Conservation (phyloP, 2,888 invertebrate species). For the Eupithecia insigniata region DNA sequence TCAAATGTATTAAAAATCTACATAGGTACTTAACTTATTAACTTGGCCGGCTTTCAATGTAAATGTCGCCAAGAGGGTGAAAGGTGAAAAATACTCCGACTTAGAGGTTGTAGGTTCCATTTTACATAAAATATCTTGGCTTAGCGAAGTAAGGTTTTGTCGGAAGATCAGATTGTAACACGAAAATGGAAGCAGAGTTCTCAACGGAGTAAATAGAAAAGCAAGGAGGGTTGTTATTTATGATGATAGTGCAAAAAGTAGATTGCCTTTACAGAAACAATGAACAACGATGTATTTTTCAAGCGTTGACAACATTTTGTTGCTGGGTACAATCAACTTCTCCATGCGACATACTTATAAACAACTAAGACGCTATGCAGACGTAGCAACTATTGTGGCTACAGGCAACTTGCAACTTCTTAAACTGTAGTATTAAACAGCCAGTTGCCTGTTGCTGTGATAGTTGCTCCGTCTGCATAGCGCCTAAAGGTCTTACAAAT, state of each 20-base stretch:
- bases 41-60: constrained; percentile 9
- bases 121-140: constrained; percentile 40
- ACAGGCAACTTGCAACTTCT: no score
- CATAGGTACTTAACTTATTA: no score
- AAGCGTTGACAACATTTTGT: neutral
- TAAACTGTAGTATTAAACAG: no score
- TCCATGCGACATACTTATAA: no score
- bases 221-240: constrained; percentile 9
- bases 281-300: neutral
- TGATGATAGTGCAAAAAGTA: constrained; percentile 15
- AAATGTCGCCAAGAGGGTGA: constrained; percentile 23
- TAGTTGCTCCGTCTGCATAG: no score
- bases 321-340: neutral
- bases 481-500: neutral
- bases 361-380: no score
- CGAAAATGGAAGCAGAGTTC: constrained; percentile 29
- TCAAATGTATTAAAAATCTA: no score
- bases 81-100: constrained; percentile 43
- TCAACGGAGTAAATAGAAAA: constrained; percentile 25
- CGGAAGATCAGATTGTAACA: constrained; percentile 28
- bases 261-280: constrained; percentile 6
- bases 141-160: constrained; percentile 12
- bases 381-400: no score
- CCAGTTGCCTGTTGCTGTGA: no score
- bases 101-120: constrained; percentile 44